A percentile compares a stretch with the other conserved stretches of the same genome.
phyloP scores from a whole-genome alignment of 1,140 invertebrate species.

The Drosophila littoralis region DNA sequence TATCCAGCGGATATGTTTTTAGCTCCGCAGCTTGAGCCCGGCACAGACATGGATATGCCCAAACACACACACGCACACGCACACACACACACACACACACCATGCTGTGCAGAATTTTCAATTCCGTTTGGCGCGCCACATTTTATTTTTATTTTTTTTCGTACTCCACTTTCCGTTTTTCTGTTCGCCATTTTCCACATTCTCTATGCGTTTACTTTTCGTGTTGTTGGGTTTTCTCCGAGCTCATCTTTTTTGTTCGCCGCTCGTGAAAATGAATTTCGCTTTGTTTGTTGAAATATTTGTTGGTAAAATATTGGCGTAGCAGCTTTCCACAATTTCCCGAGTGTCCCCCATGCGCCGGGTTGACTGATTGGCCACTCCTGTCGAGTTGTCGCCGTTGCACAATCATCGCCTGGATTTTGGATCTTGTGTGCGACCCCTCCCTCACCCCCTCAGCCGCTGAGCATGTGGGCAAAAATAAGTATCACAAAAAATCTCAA shows the following conservation, averaged over 20 bases:
- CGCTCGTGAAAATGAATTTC: slow-evolving; percentile 72
- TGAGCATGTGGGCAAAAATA: slow-evolving; percentile 21
- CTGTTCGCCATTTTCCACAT: slow-evolving; percentile 35
- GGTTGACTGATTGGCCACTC: slow-evolving; percentile 67
- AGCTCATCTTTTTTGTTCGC: slow-evolving; percentile 5
- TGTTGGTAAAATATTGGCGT: slow-evolving; percentile 73
- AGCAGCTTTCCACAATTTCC: slow-evolving; percentile 28
- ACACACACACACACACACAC: slow-evolving; percentile 19
- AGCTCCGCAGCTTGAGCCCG: slow-evolving; percentile 58
- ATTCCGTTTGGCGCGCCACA: slow-evolving; percentile 79
- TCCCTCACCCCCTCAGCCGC: neutral
- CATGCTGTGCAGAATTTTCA: slow-evolving; percentile 64
- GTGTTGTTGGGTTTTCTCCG: slow-evolving; percentile 4
- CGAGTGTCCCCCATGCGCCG: slow-evolving; percentile 11
- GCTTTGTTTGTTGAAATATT: slow-evolving; percentile 79
- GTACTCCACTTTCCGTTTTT: slow-evolving; percentile 15
- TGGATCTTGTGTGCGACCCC: neutral
- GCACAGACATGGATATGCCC: slow-evolving; percentile 75
- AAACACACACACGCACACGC: slow-evolving; percentile 49
- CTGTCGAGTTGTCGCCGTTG: slow-evolving; percentile 36
- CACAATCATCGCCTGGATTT: slow-evolving; percentile 37
- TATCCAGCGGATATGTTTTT: slow-evolving; percentile 81
- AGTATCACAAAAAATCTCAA: slow-evolving; percentile 51
- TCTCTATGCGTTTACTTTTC: slow-evolving; percentile 25
- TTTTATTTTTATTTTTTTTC: slow-evolving; percentile 39